Evolutionary conservation across 2,888 invertebrate species (phyloP), one percentile per base, ranked within the genome.

Genomic region (Drosophila infuscata): DNA sequence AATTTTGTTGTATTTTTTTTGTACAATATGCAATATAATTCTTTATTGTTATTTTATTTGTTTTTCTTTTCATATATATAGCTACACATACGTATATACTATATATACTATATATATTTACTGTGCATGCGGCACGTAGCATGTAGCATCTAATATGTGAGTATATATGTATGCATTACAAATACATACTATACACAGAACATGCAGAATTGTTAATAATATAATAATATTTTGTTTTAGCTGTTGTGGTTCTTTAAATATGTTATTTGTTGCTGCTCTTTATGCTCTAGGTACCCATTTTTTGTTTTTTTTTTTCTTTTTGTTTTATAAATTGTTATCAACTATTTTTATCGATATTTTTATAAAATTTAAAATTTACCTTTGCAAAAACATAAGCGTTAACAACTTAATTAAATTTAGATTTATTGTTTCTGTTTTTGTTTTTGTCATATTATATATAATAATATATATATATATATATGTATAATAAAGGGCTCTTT

Each of bases 1-100:
- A 25, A 30, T 29, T 20, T 35, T 33, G 17, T 15, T 17, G 3
- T 17, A 3, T 17, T 9, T 17, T 51, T 52, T 73, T 76, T 65
- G 77, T 86, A 89, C 87, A 90, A 90, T 87, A 87, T 90, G 91
- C 85, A 90, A 90, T 87, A 89, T 89, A 88, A 78, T 89, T 91
- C 89, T 87, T 87, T 87, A 90, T 87, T 90, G 90, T 88, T 85
- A 90, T 90, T 90, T 89, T 79, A 69, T 82, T 77, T 79, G 61
- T 72, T 63, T 62, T 56, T 36, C n/a, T 63, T 57, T 53, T 41
- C n/a, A 17, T 30, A 30, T 30, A 30, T 56, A 38, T 41, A 38
- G 64, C 43, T 65, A 72, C 72, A 62, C 60, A 58, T 65, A 61
- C 51, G 48, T 64, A 38, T 70, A 69, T 63, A 60, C 53, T 69